A percentile compares a stretch with the other conserved stretches of the same genome.
These are phyloP conservation scores for Zonitis immaculata DNA, from an alignment of 2,888 invertebrate species.

Conservation along the genomic window DNA sequence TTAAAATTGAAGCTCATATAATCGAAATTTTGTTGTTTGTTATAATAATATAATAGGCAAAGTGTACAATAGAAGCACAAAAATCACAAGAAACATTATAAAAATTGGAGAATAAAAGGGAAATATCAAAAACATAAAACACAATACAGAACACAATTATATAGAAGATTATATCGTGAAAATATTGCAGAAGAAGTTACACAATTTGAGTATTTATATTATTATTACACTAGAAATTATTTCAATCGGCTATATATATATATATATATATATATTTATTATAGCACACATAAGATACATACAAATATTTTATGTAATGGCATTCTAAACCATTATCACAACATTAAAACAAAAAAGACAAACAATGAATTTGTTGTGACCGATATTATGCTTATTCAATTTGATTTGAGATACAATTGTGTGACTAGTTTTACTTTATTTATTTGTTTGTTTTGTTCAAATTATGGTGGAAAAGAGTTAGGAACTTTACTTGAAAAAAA, in stretches of 20 bases:
- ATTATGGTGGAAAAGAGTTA: conserved; percentile 16
- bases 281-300: conserved; percentile 46
- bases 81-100: conserved; percentile 3
- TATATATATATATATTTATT: conserved; percentile 32
- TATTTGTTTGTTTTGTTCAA: conserved; percentile 28
- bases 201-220: conserved; percentile 22
- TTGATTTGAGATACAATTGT: neutral
- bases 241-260: neutral
- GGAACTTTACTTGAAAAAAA: conserved; percentile 27
- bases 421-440: conserved; percentile 9
- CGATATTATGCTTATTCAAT: too few species aligned
- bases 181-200: conserved; percentile 21
- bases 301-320: conserved; percentile 35
- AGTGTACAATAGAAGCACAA: conserved; percentile 1
- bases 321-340: conserved; percentile 45
- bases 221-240: conserved; percentile 12
- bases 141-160: conserved; percentile 12
- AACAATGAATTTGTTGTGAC: conserved; percentile 9
- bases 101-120: too few species aligned
- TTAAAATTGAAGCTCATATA: neutral
- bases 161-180: conserved; percentile 11
- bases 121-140: conserved; percentile 11
- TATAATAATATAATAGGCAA: neutral
- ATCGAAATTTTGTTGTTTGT: neutral
- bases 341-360: conserved; percentile 17